These are phyloP conservation scores for Rhagophthalmus giganteus DNA, from an alignment of 2,888 invertebrate species.

Conservation along the genomic window DNA sequence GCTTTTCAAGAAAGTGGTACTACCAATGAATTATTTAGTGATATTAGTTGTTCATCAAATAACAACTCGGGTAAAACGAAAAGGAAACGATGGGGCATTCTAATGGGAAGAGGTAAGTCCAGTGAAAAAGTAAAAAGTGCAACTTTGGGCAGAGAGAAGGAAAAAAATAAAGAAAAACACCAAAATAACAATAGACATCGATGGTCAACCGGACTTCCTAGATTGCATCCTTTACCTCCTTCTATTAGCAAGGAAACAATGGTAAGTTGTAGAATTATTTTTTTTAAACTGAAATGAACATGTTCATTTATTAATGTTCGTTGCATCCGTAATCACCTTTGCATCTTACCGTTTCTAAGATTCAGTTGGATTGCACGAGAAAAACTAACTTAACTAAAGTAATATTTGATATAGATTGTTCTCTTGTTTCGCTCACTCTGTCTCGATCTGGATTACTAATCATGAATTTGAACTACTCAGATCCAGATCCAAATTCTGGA, in stretches of 20 bases:
- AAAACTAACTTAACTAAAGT: too few species aligned
- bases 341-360: too few species aligned
- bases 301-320: neutral
- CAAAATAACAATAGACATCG: constrained; percentile 62
- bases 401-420: too few species aligned
- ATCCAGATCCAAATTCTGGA: too few species aligned
- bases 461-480: too few species aligned
- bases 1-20: constrained; percentile 26
- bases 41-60: constrained; percentile 31
- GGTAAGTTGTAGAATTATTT: constrained; percentile 57
- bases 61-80: constrained; percentile 45
- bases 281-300: constrained; percentile 4
- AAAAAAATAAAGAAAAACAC: constrained; percentile 57
- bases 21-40: constrained; percentile 30
- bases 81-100: constrained; percentile 70
- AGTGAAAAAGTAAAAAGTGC: constrained; percentile 66
- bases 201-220: constrained; percentile 73
- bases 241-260: constrained; percentile 79
- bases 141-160: constrained; percentile 68
- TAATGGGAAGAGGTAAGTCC: constrained; percentile 65
- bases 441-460: too few species aligned
- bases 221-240: constrained; percentile 71
- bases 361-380: too few species aligned
- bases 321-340: too few species aligned
- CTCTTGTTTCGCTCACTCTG: too few species aligned